Base-by-base conservation (phyloP, 2,888 invertebrate species). In the Prenolepis imparis region DNA sequence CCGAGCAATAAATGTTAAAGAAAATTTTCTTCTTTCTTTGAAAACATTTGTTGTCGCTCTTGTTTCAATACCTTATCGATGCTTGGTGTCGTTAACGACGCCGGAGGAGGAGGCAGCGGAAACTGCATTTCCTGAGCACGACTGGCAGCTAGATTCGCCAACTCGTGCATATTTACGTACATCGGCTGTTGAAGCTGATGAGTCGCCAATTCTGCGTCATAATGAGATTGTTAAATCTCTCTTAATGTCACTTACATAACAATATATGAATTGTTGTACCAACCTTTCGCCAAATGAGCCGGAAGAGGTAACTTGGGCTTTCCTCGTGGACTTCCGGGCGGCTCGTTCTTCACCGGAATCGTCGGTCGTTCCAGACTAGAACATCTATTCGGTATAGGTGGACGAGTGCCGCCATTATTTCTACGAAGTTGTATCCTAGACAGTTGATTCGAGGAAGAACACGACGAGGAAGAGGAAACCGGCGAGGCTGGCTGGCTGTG, bases 81-180 rank as follows among this genome's bases (percentile, higher is more conserved):
- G 72, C 85, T 86, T 36, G 89, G 63, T 3, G 90, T 87, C n/a
- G 92, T 82, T 32, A 92, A 87, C 32, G 91, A 86, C 18, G 90
- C 89, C 1, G 92, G 91, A 32, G 92, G 88, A 15, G 91, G 92
- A 95, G 95, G 95, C 93, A 97, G 95, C 91, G 96, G 96, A 92
- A 96, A 94, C 94, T 95, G 95, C 95, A 95, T 95, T 93, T 96
- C 96, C 92, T 96, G 97, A 95, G 95, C 97, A 95, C 96, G 98
- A 95, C 95, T 96, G 15, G 98, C 98, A 63, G 98, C 98, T 95
- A 98, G 96, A 91, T 96, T 97, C 36, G 98, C 98, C 93, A 98
- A 95, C 94, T 98, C 98, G 88, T 98, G 98, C 98, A 98, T 98
- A 94, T 98, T 98, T 92, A 98, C 98, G 95, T 98, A 98, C 92